These are phyloP conservation scores for Fopius arisanus DNA, from an alignment of 1,140 invertebrate species.

Conservation along the genomic window DNA sequence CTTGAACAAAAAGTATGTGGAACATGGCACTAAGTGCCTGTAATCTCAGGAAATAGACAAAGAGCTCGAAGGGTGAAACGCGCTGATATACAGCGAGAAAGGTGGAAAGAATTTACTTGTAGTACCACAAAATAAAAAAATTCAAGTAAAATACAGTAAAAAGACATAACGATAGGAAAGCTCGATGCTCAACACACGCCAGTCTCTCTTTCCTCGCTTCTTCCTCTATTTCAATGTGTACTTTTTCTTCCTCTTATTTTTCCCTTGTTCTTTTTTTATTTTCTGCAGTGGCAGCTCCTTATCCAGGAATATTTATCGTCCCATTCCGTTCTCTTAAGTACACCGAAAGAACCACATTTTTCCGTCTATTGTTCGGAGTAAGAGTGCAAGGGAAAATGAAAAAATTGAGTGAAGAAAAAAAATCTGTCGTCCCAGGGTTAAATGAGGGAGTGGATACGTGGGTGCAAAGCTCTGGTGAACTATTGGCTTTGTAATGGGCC, in stretches of 20 bases:
- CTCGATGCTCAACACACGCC: conserved; percentile 6
- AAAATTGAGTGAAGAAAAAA: neutral
- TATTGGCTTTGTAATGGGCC: neutral
- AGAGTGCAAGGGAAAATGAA: neutral
- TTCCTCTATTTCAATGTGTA: conserved; percentile 8
- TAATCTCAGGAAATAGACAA: conserved; percentile 14
- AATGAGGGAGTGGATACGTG: neutral
- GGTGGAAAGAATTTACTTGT: conserved; percentile 20
- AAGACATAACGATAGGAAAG: neutral
- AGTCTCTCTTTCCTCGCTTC: neutral
- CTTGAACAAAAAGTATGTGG: neutral
- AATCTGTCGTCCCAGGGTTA: neutral
- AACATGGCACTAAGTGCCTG: neutral
- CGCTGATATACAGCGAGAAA: neutral
- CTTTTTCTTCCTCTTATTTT: neutral
- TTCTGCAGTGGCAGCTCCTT: conserved; percentile 20
- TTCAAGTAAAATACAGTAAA: neutral
- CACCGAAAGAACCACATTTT: conserved; percentile 49
- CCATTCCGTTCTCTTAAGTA: conserved; percentile 50
- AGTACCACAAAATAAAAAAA: neutral
- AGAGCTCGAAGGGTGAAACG: neutral
- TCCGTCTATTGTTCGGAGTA: conserved; percentile 40
- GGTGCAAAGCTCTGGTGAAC: neutral
- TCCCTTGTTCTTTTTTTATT: neutral
- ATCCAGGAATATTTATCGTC: conserved; percentile 53